Evolutionary conservation across 1,140 invertebrate genomes (phyloP).

Genomic region (Lineus longissimus): DNA sequence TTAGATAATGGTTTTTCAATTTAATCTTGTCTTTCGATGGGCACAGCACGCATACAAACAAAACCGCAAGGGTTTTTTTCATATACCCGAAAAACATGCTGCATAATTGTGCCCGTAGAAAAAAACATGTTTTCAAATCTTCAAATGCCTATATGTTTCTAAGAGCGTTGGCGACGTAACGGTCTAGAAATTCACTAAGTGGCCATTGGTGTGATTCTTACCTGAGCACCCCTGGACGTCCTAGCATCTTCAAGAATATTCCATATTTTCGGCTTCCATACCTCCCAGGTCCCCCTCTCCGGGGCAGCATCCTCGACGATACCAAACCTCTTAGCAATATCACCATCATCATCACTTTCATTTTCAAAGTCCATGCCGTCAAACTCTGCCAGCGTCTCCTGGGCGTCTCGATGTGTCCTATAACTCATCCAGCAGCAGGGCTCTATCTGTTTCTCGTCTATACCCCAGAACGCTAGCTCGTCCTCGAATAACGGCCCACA

Average conservation of each 20-base stretch:
- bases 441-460: conserved; percentile 53
- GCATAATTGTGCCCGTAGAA: no score
- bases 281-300: conserved; percentile 29
- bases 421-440: conserved; percentile 52
- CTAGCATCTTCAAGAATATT: conserved; percentile 43
- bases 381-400: conserved; percentile 46
- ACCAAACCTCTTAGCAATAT: conserved; percentile 33
- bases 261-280: conserved; percentile 43
- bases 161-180: not conserved
- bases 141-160: no score
- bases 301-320: conserved; percentile 36
- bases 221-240: conserved; percentile 41
- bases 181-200: no score
- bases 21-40: no score
- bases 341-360: conserved; percentile 21
- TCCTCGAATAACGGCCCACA: conserved; percentile 52
- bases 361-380: conserved; percentile 29
- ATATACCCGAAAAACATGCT: no score
- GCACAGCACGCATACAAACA: no score
- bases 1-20: no score
- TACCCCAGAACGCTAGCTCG: conserved; percentile 53
- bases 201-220: conserved; percentile 15
- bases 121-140: no score
- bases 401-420: conserved; percentile 43
- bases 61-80: no score